These are phyloP conservation scores for Calyptommatus sinebrachiatus DNA, from an alignment of 2,113 vertebrate species.

Conservation along the genomic window DNA sequence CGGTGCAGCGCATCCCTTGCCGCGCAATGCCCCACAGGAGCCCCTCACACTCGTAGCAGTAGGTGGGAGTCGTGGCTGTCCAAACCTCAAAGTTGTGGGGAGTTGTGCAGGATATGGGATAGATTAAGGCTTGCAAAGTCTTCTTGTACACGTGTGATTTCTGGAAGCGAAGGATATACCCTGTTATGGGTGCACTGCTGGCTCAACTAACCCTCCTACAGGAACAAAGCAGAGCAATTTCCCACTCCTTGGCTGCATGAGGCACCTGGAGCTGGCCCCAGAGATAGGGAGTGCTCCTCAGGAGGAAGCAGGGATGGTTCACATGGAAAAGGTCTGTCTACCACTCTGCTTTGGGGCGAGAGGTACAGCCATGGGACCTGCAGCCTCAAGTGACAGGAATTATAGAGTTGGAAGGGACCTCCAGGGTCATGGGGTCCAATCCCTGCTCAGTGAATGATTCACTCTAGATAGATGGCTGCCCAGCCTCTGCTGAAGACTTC, in stretches of 20 bases:
- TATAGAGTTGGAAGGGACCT: no score
- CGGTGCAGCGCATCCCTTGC: slow-evolving; percentile 94
- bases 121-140: slow-evolving; percentile 97
- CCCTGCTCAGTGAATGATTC: no score
- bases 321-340: no score
- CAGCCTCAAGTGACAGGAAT: neutral
- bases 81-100: slow-evolving; percentile 98
- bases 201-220: neutral
- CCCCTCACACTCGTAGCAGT: slow-evolving; percentile 98
- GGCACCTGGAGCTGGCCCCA: neutral
- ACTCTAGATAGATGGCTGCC: neutral
- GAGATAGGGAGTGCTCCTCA: no score
- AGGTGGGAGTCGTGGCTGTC: slow-evolving; percentile 95
- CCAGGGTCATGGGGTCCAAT: no score
- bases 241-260: neutral
- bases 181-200: neutral
- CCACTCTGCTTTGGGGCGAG: no score
- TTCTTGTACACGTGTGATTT: slow-evolving; percentile 98
- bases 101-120: slow-evolving; percentile 97
- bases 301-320: no score
- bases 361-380: no score
- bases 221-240: neutral
- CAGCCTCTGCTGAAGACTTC: no score
- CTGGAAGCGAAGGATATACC: slow-evolving; percentile 70
- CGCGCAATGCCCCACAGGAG: slow-evolving; percentile 96